phyloP scores from a whole-genome alignment of 2,888 invertebrate species.

The Euphydryas editha region DNA sequence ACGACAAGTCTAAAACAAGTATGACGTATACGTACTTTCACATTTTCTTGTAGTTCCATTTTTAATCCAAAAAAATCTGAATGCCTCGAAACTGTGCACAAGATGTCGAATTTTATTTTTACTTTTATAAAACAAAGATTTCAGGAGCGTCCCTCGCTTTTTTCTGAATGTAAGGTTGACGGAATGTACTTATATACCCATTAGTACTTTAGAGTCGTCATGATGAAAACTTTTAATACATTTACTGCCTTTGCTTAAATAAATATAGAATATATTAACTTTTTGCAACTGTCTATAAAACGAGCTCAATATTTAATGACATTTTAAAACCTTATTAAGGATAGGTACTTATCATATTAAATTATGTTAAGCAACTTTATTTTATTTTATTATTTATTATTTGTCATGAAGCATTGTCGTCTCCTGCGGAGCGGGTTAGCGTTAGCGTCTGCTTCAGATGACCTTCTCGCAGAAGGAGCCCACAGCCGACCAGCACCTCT shows the following conservation, averaged over 20 bases:
- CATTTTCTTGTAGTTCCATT: conserved; percentile 6
- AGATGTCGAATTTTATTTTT: conserved; percentile 24
- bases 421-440: no score
- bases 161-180: not conserved
- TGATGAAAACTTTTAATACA: not conserved
- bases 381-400: no score
- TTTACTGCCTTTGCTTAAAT: not conserved
- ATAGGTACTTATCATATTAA: no score
- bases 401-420: no score
- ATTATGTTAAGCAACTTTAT: no score
- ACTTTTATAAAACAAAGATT: conserved; percentile 14
- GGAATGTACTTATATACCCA: not conserved
- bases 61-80: conserved; percentile 20
- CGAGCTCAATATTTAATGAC: no score
- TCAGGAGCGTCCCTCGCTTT: not conserved
- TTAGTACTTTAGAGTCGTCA: not conserved
- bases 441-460: no score
- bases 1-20: conserved; percentile 6
- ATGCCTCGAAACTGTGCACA: conserved; percentile 18
- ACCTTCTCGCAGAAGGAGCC: no score
- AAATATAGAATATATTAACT: not conserved
- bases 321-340: no score
- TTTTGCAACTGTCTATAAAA: no score
- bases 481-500: no score
- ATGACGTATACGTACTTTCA: not conserved